Evolutionary conservation across 1,140 invertebrate species (phyloP), one percentile per base, ranked within the genome.

Genomic region (Pseudomyrmex flavicornis): DNA sequence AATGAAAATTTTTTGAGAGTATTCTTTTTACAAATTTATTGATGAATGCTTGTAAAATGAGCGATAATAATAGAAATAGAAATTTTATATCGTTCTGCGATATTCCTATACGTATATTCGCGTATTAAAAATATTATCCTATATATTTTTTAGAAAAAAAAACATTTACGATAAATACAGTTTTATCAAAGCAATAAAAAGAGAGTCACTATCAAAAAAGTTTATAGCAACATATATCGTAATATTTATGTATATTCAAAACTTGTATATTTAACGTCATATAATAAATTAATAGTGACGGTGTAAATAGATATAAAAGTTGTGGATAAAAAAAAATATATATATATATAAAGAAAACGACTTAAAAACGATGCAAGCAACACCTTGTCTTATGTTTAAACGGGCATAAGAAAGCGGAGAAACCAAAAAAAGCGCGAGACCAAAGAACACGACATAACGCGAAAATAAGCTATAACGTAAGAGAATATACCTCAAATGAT

Each of bases 351-450:
- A 1, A 56, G 22, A 13, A 35, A 69, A 26, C 56, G 52, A 46
- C 26, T 26, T 46, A 62, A 35, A 35, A 35, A 35, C 35, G 35
- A 35, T 7, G 5, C 15, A 13, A 66, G 12, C 17, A 26, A 70
- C 65, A 70, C 20, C 66, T 54, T 70, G 76, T 26, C 26, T 17
- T 9, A 58, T 59, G 12, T 59, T 69, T 59, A 52, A 68, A 26
- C 20, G 52, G 22, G 56, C 13, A 44, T n/a, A n/a, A 65, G 48
- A 13, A 62, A 85, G 26, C 56, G 44, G 52, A 74, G 58, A 85
- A 89, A 88, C 87, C 85, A 88, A 89, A 89, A 76, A 89, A 82
- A 86, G 52, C 26, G 61, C 73, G 65, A 89, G 66, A 89, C 76
- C 88, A 89, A 89, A 86, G 88, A 89, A 75, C 22, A 52, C 56